Evolutionary conservation across 2,797 vertebrate genomes (phyloP).

Genomic region (Melanotaenia maccullochi): DNA sequence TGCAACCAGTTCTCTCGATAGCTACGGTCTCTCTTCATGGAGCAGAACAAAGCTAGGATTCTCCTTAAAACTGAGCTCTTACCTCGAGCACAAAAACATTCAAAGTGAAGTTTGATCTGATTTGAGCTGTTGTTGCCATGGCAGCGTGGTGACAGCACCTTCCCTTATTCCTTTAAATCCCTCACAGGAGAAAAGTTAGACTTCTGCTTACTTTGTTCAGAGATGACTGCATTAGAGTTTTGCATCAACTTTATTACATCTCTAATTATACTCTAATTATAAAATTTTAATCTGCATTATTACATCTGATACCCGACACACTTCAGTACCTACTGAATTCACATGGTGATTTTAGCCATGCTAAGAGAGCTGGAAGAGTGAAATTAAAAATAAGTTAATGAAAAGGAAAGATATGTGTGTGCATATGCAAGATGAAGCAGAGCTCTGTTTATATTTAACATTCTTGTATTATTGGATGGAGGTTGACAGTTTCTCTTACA

Average conservation of each 20-base stretch:
- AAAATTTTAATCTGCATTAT: constrained; percentile 74
- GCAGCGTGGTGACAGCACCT: constrained; percentile 42
- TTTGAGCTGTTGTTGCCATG: constrained; percentile 58
- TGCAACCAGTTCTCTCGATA: constrained; percentile 31
- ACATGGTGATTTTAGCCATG: constrained; percentile 71
- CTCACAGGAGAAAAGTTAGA: constrained; percentile 53
- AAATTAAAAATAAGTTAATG: constrained; percentile 58
- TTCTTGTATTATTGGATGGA: constrained; percentile 42
- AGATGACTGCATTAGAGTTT: constrained; percentile 58
- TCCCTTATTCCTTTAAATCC: constrained; percentile 32
- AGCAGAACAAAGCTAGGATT: constrained; percentile 39
- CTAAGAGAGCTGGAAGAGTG: constrained; percentile 54
- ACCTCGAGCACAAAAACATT: constrained; percentile 50
- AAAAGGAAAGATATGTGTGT: constrained; percentile 34
- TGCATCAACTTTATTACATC: constrained; percentile 65
- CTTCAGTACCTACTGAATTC: constrained; percentile 68
- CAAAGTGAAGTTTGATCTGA: constrained; percentile 60
- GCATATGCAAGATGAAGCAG: constrained; percentile 21
- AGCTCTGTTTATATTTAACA: constrained; percentile 48
- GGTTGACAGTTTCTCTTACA: constrained; percentile 53
- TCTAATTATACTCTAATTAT: constrained; percentile 77
- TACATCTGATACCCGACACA: constrained; percentile 72
- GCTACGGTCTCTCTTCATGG: constrained; percentile 23
- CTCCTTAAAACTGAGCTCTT: constrained; percentile 46
- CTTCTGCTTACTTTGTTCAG: constrained; percentile 54